Conservation (phyloP, 2,888 invertebrate species). For the Acleris holmiana region DNA sequence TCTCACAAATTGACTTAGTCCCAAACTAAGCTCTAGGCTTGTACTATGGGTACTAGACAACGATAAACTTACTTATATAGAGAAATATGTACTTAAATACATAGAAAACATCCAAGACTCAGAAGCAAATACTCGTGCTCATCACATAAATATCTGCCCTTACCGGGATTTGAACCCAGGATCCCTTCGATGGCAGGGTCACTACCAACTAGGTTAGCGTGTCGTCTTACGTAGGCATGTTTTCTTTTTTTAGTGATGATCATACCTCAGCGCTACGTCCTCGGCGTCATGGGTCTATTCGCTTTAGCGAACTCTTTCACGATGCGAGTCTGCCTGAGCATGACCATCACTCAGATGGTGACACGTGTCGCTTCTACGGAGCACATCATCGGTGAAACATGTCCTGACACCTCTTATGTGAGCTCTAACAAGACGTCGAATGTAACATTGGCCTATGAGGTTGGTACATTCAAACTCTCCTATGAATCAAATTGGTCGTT, state of each 20-base stretch:
- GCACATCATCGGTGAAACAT: conserved; percentile 79
- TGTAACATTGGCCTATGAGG: conserved; percentile 42
- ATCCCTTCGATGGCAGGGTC: too few species aligned
- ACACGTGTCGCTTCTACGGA: conserved; percentile 55
- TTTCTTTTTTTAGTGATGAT: conserved; percentile 78
- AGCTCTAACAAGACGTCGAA: conserved; percentile 42
- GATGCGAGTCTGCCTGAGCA: conserved; percentile 88
- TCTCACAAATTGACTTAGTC: too few species aligned
- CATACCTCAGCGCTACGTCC: conserved; percentile 88
- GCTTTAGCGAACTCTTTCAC: conserved; percentile 89
- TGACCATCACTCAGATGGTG: conserved; percentile 89
- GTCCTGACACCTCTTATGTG: conserved; percentile 60
- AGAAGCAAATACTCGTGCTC: too few species aligned
- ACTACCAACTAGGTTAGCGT: too few species aligned
- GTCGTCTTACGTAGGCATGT: too few species aligned
- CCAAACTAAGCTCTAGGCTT: too few species aligned
- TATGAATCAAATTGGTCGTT: not conserved
- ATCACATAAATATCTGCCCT: too few species aligned
- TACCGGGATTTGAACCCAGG: too few species aligned
- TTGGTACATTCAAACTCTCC: conserved; percentile 41
- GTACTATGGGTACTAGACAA: too few species aligned
- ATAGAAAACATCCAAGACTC: too few species aligned
- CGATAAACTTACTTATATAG: too few species aligned
- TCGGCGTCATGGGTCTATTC: conserved; percentile 88
- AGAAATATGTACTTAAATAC: too few species aligned